Percentiles rank a stretch among this genome's conserved stretches.
These are phyloP conservation scores for Sapayoa aenigma DNA, from an alignment of 2,113 vertebrate species.

Conservation along the genomic window DNA sequence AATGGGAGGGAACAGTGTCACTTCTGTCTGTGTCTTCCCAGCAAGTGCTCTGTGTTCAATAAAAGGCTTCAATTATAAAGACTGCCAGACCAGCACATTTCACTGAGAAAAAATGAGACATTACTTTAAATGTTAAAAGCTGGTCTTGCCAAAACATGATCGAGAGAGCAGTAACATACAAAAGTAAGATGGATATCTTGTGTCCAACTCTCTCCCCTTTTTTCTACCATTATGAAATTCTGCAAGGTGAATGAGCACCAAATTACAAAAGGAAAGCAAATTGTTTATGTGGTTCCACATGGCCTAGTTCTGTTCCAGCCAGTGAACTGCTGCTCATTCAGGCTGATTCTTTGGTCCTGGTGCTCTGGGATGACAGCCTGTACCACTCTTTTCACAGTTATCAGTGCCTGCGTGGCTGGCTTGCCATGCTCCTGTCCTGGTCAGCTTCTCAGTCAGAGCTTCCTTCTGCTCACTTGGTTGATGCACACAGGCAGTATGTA, in stretches of 20 bases:
- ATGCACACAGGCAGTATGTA: not conserved
- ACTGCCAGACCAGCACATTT: not conserved
- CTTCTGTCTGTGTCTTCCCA: not conserved
- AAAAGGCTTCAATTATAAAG: not conserved
- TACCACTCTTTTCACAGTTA: not conserved
- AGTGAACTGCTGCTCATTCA: not conserved
- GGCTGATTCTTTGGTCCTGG: not conserved
- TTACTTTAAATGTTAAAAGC: not conserved
- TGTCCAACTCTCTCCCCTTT: not conserved
- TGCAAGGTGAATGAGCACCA: not conserved
- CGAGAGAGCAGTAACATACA: not conserved
- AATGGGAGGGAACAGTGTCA: not conserved
- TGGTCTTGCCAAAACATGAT: not conserved
- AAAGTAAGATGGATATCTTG: not conserved
- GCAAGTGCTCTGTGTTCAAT: not conserved
- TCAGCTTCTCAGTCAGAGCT: not conserved
- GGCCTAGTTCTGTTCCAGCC: not conserved
- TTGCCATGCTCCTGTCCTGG: not conserved
- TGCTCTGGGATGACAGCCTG: not conserved
- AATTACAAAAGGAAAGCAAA: not conserved
- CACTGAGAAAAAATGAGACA: not conserved
- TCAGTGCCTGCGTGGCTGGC: rapidly evolving
- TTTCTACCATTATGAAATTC: not conserved
- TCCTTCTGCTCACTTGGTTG: not conserved
- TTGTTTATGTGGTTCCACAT: not conserved